A percentile compares a stretch with the other conserved stretches of the same genome.
These are phyloP conservation scores for Oscheius sp. DNA, from an alignment of 2,888 invertebrate genomes.

Conservation along the genomic window DNA sequence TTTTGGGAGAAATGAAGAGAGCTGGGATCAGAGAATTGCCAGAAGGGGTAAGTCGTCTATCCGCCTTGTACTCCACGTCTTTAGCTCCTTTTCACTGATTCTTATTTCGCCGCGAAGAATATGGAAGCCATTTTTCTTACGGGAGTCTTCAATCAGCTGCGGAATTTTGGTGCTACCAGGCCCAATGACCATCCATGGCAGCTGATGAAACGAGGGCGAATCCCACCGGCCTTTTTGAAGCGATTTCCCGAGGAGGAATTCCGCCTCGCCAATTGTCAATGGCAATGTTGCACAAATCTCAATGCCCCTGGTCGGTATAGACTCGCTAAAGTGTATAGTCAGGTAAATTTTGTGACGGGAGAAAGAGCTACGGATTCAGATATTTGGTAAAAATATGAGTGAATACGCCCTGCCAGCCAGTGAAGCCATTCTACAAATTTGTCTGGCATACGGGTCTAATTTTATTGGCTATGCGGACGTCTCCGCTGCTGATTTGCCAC, in stretches of 20 bases:
- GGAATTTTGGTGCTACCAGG: not conserved
- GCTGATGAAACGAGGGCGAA: not conserved
- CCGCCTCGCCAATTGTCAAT: too few relatives aligned
- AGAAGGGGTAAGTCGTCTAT: not conserved
- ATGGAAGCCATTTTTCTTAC: not conserved
- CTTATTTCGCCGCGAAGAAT: not conserved
- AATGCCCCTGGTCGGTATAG: too few relatives aligned
- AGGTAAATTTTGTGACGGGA: too few relatives aligned
- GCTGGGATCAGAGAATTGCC: constrained; percentile 25
- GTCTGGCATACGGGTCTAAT: constrained; percentile 62
- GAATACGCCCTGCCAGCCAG: constrained; percentile 66
- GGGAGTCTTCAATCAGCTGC: not conserved
- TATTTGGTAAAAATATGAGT: constrained; percentile 24
- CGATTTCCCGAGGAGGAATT: not conserved
- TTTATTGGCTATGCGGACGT: constrained; percentile 62
- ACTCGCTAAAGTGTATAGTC: too few relatives aligned
- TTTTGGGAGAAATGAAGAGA: constrained; percentile 54
- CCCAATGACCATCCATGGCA: constrained; percentile 7
- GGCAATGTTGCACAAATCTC: too few relatives aligned
- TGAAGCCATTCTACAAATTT: constrained; percentile 60
- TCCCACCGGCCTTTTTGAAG: not conserved
- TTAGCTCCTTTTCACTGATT: not conserved
- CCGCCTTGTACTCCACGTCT: not conserved
- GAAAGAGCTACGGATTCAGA: too few relatives aligned
- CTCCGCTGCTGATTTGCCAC: constrained; percentile 42